phyloP scores from a whole-genome alignment of 2,113 vertebrate genomes.

The Rhabdomys dilectus region DNA sequence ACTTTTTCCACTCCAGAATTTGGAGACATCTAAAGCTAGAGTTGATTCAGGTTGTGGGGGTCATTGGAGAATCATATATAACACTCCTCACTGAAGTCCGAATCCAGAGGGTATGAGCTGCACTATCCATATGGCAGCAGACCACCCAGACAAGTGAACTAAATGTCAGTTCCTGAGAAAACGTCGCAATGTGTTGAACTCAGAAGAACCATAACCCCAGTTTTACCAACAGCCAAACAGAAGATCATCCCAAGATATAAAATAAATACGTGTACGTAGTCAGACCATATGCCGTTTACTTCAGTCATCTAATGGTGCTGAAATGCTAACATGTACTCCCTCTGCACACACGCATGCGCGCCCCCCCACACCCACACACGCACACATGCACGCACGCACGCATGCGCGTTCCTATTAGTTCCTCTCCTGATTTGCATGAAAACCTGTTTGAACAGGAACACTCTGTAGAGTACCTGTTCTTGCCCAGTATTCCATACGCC shows the following conservation, averaged over 20 bases:
- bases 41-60: too few species aligned
- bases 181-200: neutral
- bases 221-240: neutral
- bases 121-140: neutral
- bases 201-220: neutral
- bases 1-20: neutral
- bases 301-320: neutral
- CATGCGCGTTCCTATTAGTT: neutral
- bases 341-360: neutral
- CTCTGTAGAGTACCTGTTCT: neutral
- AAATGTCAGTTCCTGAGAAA: neutral
- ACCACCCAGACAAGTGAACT: neutral
- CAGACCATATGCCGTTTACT: neutral
- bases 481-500: neutral
- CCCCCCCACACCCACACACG: too few species aligned
- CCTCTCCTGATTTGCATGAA: neutral
- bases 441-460: neutral
- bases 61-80: neutral
- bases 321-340: neutral
- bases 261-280: neutral
- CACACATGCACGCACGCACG: too few species aligned
- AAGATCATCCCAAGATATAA: neutral
- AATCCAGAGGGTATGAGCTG: neutral
- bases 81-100: rapidly evolving
- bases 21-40: neutral